These are phyloP conservation scores for Octodonta nipae DNA, from an alignment of 2,888 invertebrate species.

Conservation along the genomic window DNA sequence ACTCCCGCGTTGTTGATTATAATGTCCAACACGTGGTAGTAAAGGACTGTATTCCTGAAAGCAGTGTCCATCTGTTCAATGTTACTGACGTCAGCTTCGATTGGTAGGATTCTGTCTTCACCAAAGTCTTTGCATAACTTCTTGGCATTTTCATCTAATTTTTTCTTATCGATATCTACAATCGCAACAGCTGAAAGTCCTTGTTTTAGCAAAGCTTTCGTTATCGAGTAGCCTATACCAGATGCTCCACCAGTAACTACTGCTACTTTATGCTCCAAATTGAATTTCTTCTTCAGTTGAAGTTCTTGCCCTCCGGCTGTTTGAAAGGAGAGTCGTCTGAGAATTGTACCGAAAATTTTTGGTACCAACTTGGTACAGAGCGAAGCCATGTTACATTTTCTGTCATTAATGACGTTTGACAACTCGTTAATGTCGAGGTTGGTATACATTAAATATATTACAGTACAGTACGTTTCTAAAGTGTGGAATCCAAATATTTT, in stretches of 20 bases:
- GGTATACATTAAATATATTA: neutral
- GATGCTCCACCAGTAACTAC: conserved; percentile 60
- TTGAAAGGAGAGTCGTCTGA: too few relatives aligned
- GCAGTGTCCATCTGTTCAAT: conserved; percentile 50
- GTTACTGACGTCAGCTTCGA: conserved; percentile 60
- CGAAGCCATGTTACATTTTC: neutral
- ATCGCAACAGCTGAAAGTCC: conserved; percentile 52
- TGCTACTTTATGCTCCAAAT: conserved; percentile 47
- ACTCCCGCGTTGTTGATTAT: conserved; percentile 64
- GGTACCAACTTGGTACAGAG: neutral
- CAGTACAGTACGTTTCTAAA: too few relatives aligned
- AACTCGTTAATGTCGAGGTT: neutral
- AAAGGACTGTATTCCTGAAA: conserved; percentile 16
- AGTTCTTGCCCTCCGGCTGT: too few relatives aligned
- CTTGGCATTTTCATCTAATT: conserved; percentile 49
- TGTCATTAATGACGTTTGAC: neutral
- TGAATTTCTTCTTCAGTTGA: too few relatives aligned
- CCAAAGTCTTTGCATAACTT: conserved; percentile 52
- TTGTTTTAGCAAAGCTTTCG: conserved; percentile 52
- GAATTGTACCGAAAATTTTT: neutral
- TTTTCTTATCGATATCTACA: conserved; percentile 53
- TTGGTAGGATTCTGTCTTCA: conserved; percentile 53
- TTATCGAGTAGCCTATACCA: conserved; percentile 56
- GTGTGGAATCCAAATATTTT: too few relatives aligned
- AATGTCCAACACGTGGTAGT: conserved; percentile 31